Evolutionary conservation across 2,888 invertebrate genomes (phyloP).

Genomic region (Anorthoa munda): DNA sequence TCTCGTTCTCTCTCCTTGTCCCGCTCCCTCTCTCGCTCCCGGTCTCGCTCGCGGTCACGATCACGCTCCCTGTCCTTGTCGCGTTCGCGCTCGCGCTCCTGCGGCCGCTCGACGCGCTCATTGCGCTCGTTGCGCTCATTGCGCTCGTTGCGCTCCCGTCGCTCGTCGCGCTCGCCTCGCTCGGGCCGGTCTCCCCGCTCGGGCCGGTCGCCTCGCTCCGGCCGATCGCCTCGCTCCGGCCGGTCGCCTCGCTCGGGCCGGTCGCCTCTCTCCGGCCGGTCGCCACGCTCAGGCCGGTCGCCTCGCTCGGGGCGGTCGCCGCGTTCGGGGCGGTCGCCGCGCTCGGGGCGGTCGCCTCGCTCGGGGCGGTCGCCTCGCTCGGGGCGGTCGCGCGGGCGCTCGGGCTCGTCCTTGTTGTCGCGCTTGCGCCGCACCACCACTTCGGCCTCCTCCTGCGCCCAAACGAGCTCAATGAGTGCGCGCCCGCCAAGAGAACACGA

Average conservation of each 20-base stretch:
- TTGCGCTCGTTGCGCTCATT: slow-evolving; percentile 48
- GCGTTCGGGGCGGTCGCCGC: slow-evolving; percentile 56
- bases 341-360: slow-evolving; percentile 40
- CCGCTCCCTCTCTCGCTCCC: slow-evolving; percentile 60
- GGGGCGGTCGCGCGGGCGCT: slow-evolving; percentile 73
- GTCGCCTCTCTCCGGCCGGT: slow-evolving; percentile 86
- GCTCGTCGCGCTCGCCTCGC: slow-evolving; percentile 46
- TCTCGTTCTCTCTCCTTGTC: slow-evolving; percentile 70
- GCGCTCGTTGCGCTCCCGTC: slow-evolving; percentile 57
- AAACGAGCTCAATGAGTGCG: slow-evolving; percentile 64
- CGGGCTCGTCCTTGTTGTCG: slow-evolving; percentile 76
- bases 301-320: slow-evolving; percentile 24
- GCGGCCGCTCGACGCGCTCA: slow-evolving; percentile 47
- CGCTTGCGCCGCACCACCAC: slow-evolving; percentile 90
- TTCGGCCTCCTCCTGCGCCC: slow-evolving; percentile 93
- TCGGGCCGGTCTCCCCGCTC: slow-evolving; percentile 37
- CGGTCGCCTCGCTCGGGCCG: slow-evolving; percentile 75
- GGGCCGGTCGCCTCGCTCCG: slow-evolving; percentile 56
- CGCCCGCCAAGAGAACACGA: slow-evolving; percentile 18
- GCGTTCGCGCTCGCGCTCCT: slow-evolving; percentile 70
- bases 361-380: slow-evolving; percentile 58
- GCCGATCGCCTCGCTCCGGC: slow-evolving; percentile 52
- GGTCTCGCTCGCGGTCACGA: slow-evolving; percentile 53
- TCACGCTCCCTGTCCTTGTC: slow-evolving; percentile 55
- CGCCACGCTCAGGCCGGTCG: slow-evolving; percentile 68